These are phyloP conservation scores for Paralichthys olivaceus DNA, from an alignment of 2,113 vertebrate genomes.

Conservation along the genomic window DNA sequence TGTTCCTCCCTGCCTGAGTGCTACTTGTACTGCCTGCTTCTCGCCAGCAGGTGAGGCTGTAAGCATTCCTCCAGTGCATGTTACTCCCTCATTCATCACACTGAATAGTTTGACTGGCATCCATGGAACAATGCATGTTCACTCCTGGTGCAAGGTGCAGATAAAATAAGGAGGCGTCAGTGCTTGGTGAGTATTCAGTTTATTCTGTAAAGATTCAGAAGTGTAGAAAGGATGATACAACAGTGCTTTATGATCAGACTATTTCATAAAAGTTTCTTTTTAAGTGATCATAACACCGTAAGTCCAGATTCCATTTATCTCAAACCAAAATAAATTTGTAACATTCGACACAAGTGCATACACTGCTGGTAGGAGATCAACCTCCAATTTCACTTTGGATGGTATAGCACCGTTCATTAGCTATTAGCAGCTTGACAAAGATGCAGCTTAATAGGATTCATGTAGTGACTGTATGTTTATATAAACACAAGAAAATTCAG, in stretches of 20 bases:
- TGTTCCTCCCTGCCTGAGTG: background rate
- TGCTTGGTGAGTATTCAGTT: constrained; percentile 82
- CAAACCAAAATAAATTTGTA: constrained; percentile 82
- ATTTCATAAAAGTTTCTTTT: constrained; percentile 78
- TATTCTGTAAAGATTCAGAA: constrained; percentile 87
- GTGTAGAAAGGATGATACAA: constrained; percentile 86
- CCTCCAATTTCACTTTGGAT: constrained; percentile 84
- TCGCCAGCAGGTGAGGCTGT: constrained; percentile 68
- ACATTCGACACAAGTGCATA: constrained; percentile 85
- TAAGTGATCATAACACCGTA: constrained; percentile 83
- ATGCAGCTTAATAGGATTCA: constrained; percentile 82
- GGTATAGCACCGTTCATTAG: constrained; percentile 82
- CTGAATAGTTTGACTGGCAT: constrained; percentile 32
- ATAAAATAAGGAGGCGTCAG: constrained; percentile 32
- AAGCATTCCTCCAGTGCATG: constrained; percentile 14
- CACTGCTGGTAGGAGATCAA: constrained; percentile 83
- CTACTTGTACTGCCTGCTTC: constrained; percentile 14
- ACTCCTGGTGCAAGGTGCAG: constrained; percentile 21
- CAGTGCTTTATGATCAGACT: constrained; percentile 84
- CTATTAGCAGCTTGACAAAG: constrained; percentile 83
- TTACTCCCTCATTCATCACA: constrained; percentile 11
- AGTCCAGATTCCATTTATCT: constrained; percentile 82
- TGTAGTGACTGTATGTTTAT: constrained; percentile 79
- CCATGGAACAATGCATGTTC: constrained; percentile 17
- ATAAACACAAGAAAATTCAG: constrained; percentile 78